Evolutionary conservation across 2,888 invertebrate genomes (phyloP).

Genomic region (Rhagonycha lutea): DNA sequence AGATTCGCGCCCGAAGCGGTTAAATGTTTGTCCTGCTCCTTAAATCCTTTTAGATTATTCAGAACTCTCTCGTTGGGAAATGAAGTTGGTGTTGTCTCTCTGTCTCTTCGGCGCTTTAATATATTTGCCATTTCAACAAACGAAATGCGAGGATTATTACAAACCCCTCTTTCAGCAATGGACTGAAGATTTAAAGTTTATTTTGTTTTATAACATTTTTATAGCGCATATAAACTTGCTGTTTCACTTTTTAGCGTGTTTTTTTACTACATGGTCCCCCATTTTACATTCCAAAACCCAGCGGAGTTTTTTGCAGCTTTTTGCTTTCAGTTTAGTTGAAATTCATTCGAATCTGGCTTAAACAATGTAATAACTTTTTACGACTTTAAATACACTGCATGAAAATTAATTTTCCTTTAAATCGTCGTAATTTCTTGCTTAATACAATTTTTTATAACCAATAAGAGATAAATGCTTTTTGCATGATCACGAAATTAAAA

Average conservation of each 20-base stretch:
- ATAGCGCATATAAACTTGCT: constrained; percentile 27
- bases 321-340: constrained; percentile 20
- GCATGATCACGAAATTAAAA: not conserved
- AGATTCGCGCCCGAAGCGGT: constrained; percentile 23
- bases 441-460: not conserved
- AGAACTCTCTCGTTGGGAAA: constrained; percentile 8
- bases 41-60: constrained; percentile 26
- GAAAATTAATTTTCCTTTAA: constrained; percentile 17
- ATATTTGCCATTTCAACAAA: constrained; percentile 17
- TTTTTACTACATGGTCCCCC: constrained; percentile 22
- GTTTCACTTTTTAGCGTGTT: constrained; percentile 31
- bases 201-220: constrained; percentile 31
- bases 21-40: constrained; percentile 28
- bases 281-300: constrained; percentile 18
- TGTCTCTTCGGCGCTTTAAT: not conserved
- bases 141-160: constrained; percentile 25
- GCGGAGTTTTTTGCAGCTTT: constrained; percentile 6
- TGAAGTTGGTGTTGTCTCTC: constrained; percentile 6
- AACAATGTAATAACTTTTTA: constrained; percentile 19
- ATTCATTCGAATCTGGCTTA: constrained; percentile 23
- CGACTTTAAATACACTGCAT: constrained; percentile 1
- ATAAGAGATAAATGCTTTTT: constrained; percentile 1
- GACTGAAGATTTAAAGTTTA: constrained; percentile 31
- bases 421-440: constrained; percentile 9
- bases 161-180: constrained; percentile 25